Base-by-base conservation (phyloP, 2,797 vertebrate species). In the Anniella stebbinsi region DNA sequence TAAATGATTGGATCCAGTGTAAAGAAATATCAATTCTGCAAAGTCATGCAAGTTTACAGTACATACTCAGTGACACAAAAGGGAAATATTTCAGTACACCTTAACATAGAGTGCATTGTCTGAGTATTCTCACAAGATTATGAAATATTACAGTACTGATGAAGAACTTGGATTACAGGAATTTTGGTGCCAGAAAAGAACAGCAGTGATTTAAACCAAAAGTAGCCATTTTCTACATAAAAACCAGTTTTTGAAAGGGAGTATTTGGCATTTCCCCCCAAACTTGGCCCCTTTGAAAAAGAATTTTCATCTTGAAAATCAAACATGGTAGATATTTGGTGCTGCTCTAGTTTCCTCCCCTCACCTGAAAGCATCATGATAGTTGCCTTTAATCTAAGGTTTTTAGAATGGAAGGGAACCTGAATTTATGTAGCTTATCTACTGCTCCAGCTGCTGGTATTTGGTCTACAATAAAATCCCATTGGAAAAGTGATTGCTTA, bases 361-460 rank as follows among this genome's bases (percentile, higher is more conserved):
- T 93, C 25, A 36, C 91, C 51, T 87, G 69, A 91, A 17, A 10
- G 10, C 70, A 92, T 91, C 92, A 3, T 88, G 89, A 36, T 63
- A 88, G 80, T 88, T 91, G 63, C 36, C 41, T 93, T 85, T 80
- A 87, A 70, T 67, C 70, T 83, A 0, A 41, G 82, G 67, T 87
- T 80, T 67, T 54, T 84, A 57, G 87, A 83, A 54, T 83, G 77
- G 4, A 81, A 94, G 1, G 60, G 80, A 88, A 23, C 1, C 60
- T 63, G 15, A 84, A 85, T 89, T 77, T 83, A 85, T 80, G 15
- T 67, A 75, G 81, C 63, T 91, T 36, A 80, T 48, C 2, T n/a
- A 9, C 45, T 60, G 5, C 67, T 51, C 21, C 33, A 93, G 21
- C 60, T 38, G 30, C 69, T 45, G 72, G 0, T 77, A 75, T 60